These are phyloP conservation scores for Sipha maydis DNA, from an alignment of 2,888 invertebrate genomes.

Conservation along the genomic window DNA sequence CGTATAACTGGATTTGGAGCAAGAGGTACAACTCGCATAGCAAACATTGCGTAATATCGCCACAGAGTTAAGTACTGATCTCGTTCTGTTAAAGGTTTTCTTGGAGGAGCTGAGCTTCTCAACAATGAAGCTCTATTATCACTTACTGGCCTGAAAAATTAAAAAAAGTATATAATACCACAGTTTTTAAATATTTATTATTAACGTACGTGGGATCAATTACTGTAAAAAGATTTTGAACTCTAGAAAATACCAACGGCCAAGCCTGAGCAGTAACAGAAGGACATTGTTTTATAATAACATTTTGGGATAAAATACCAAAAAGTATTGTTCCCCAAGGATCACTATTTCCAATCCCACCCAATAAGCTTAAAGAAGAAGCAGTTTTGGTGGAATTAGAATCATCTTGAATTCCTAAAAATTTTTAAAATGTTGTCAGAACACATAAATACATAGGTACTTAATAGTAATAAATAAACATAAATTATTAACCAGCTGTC, in stretches of 20 bases:
- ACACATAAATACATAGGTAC: neutral
- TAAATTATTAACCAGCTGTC: conserved; percentile 75
- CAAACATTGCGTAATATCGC: conserved; percentile 97
- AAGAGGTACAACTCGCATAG: conserved; percentile 94
- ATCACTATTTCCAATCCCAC: conserved; percentile 74
- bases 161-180: conserved; percentile 4
- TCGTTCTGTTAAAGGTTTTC: conserved; percentile 91
- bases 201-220: conserved; percentile 90
- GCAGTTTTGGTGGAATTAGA: conserved; percentile 69
- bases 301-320: conserved; percentile 86
- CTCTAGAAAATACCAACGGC: conserved; percentile 92
- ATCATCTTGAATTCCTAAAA: conserved; percentile 70
- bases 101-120: conserved; percentile 85
- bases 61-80: conserved; percentile 96
- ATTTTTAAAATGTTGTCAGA: conserved; percentile 15
- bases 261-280: conserved; percentile 90
- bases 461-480: neutral
- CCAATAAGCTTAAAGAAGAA: conserved; percentile 71
- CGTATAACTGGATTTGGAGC: conserved; percentile 86
- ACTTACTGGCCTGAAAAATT: conserved; percentile 81
- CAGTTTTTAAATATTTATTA: conserved; percentile 16
- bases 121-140: conserved; percentile 95
- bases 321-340: conserved; percentile 92
- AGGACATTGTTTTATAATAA: conserved; percentile 84
- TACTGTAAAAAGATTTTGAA: conserved; percentile 89